Conservation (phyloP, 2,888 invertebrate species). For the Ashinkailepas kermadecensis region DNA sequence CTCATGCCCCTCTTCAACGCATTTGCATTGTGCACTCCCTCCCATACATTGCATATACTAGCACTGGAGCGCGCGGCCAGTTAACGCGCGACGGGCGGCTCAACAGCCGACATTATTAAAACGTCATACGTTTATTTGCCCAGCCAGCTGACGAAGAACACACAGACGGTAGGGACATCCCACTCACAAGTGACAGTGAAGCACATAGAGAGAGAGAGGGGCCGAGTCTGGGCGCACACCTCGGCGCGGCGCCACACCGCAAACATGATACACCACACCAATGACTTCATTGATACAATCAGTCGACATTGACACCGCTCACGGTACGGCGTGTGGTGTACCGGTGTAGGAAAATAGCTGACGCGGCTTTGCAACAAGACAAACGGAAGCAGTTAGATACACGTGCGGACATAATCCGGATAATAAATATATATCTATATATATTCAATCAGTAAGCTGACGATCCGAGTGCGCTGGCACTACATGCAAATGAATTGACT, state of each 20-base stretch:
- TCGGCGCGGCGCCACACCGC: neutral
- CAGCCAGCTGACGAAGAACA: neutral
- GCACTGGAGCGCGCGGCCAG: too few relatives aligned
- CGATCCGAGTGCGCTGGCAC: neutral
- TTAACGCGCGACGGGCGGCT: too few relatives aligned
- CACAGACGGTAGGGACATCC: constrained; percentile 1
- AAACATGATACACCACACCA: too few relatives aligned
- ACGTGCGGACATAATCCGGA: neutral
- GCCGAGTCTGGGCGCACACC: neutral
- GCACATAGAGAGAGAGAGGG: neutral
- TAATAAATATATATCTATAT: neutral
- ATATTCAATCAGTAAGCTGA: neutral
- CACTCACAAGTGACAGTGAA: neutral
- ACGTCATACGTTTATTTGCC: neutral
- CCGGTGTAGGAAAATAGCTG: neutral
- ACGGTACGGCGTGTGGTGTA: neutral
- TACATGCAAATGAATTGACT: constrained; percentile 19
- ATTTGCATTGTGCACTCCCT: too few relatives aligned
- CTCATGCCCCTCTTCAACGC: too few relatives aligned
- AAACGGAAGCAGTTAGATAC: neutral
- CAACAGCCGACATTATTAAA: neutral
- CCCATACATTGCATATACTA: too few relatives aligned
- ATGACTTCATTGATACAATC: neutral
- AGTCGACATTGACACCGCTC: neutral
- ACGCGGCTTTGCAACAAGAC: neutral